Evolutionary conservation across 2,113 vertebrate species (phyloP).

Genomic region (chimpanzee (Pan troglodytes)): NHGRI_mPanTro3-v2.1_pri NC_072421.2:102369001-102369500

Average conservation of each 20-base stretch:
- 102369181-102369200: neutral
- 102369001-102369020: neutral
- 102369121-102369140: neutral
- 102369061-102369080: neutral
- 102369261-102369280: neutral
- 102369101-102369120: neutral
- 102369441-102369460: neutral
- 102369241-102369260: neutral
- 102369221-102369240: neutral
- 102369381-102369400: neutral
- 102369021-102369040: neutral
- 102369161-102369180: neutral
- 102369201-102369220: neutral
- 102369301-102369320: neutral
- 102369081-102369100: neutral
- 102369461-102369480: neutral
- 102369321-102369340: neutral
- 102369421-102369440: neutral
- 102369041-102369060: neutral
- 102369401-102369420: neutral
- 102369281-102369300: neutral
- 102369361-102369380: neutral
- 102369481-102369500: neutral
- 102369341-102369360: neutral
- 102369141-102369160: neutral